Evolutionary conservation across 2,888 invertebrate species (phyloP).

Genomic region (Drosophila engyochracea): DNA sequence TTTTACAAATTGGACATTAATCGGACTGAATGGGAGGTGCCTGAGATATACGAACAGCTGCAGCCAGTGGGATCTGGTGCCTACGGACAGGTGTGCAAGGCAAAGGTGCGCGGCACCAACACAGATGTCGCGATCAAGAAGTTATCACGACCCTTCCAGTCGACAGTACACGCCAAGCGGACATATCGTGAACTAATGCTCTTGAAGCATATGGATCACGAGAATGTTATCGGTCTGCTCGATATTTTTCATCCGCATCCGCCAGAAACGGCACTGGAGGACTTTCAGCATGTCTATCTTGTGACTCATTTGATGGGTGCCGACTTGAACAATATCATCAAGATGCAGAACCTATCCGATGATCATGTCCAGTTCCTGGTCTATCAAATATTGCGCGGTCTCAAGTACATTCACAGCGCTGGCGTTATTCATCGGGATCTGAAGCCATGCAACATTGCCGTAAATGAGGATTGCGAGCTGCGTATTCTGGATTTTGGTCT

Average conservation of each 20-base stretch:
- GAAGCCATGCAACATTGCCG: constrained; percentile 99
- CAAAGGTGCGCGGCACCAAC: constrained; percentile 64
- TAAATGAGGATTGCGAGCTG: constrained; percentile 99
- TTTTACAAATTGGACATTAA: constrained; percentile 97
- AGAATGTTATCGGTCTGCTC: constrained; percentile 96
- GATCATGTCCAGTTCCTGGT: constrained; percentile 99
- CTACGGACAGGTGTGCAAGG: constrained; percentile 90
- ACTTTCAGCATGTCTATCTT: constrained; percentile 97
- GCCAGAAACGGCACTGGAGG: constrained; percentile 88
- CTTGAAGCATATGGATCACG: constrained; percentile 99
- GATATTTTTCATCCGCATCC: constrained; percentile 97
- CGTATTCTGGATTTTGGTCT: constrained; percentile 99
- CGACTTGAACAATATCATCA: constrained; percentile 99
- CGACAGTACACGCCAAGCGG: constrained; percentile 98
- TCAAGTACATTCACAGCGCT: constrained; percentile 99
- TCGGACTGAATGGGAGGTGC: constrained; percentile 98
- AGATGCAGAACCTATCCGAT: constrained; percentile 98
- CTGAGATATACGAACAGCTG: constrained; percentile 95
- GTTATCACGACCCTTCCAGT: constrained; percentile 98
- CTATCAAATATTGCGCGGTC: constrained; percentile 98
- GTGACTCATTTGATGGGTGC: constrained; percentile 99
- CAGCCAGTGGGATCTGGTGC: constrained; percentile 98
- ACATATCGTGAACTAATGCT: constrained; percentile 98
- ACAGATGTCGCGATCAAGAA: constrained; percentile 97
- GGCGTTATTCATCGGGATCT: constrained; percentile 99